A percentile compares a stretch with the other conserved stretches of the same genome.
These are phyloP conservation scores for Anneissia japonica DNA, from an alignment of 35 echinoderm and acorn worm genomes.

Conservation along the genomic window DNA sequence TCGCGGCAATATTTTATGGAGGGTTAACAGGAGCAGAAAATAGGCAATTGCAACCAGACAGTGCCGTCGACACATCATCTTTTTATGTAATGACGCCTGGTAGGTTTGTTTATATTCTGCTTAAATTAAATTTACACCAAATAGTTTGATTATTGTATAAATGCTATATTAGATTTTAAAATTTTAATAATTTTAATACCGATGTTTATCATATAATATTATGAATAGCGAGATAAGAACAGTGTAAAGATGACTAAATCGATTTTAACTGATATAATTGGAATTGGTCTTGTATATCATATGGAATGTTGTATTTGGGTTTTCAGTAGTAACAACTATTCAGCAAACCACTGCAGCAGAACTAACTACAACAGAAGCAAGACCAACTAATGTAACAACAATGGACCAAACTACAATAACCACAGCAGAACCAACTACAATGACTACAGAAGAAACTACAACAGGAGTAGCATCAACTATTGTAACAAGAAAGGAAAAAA, in stretches of 20 bases:
- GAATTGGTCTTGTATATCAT: too few species aligned
- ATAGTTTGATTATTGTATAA: background rate
- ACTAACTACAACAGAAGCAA: background rate
- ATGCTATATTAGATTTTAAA: too few species aligned
- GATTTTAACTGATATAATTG: too few species aligned
- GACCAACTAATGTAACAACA: background rate
- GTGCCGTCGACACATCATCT: background rate
- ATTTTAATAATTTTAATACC: background rate
- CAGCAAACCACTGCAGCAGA: background rate
- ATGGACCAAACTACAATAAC: background rate
- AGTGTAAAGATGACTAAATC: background rate
- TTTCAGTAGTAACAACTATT: background rate
- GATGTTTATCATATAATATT: background rate
- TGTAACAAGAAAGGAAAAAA: background rate
- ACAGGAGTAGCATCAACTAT: background rate
- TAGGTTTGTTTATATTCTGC: background rate
- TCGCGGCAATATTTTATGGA: background rate
- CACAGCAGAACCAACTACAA: background rate
- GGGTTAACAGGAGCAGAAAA: background rate
- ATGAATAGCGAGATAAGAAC: background rate
- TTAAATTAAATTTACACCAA: background rate
- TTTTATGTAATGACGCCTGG: background rate
- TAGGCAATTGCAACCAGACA: background rate
- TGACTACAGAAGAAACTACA: background rate
- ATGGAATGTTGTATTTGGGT: background rate